Evolutionary conservation across 2,113 vertebrate species (phyloP).

Genomic region (Ailurus styani): DNA sequence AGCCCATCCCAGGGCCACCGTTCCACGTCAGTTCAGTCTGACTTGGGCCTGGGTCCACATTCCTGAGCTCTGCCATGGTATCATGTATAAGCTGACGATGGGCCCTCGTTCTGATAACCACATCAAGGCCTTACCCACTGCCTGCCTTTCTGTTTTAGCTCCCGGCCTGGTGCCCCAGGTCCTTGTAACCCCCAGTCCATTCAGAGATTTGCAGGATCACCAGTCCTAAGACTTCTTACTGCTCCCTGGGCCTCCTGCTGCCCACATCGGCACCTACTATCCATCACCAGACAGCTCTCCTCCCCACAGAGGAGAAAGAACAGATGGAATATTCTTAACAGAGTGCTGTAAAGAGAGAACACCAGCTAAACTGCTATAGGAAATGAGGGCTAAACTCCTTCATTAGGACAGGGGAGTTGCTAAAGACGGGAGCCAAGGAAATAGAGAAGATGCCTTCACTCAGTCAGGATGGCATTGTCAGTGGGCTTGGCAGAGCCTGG

Average conservation of each 20-base stretch:
- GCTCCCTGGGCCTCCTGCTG: constrained; percentile 50
- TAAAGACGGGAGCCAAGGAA: background rate
- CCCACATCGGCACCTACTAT: constrained; percentile 58
- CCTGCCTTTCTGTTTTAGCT: background rate
- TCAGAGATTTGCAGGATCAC: constrained; percentile 47
- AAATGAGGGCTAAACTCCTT: constrained; percentile 48
- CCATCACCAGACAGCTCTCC: constrained; percentile 46
- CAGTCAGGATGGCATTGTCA: background rate
- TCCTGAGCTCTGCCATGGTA: background rate
- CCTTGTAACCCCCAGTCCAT: background rate
- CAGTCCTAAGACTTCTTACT: constrained; percentile 50
- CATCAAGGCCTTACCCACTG: background rate
- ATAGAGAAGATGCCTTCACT: background rate
- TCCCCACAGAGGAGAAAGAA: constrained; percentile 24
- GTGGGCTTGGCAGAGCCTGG: background rate
- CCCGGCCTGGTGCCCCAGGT: background rate
- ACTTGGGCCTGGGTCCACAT: background rate
- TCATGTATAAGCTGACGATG: background rate
- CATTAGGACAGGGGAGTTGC: background rate
- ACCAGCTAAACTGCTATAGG: constrained; percentile 23
- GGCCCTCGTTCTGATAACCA: background rate
- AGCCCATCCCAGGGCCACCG: background rate
- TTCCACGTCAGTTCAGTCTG: background rate
- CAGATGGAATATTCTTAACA: constrained; percentile 61
- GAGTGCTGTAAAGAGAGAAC: constrained; percentile 50